phyloP scores from a whole-genome alignment of 2,888 invertebrate species.

The Habrosyne pyritoides region DNA sequence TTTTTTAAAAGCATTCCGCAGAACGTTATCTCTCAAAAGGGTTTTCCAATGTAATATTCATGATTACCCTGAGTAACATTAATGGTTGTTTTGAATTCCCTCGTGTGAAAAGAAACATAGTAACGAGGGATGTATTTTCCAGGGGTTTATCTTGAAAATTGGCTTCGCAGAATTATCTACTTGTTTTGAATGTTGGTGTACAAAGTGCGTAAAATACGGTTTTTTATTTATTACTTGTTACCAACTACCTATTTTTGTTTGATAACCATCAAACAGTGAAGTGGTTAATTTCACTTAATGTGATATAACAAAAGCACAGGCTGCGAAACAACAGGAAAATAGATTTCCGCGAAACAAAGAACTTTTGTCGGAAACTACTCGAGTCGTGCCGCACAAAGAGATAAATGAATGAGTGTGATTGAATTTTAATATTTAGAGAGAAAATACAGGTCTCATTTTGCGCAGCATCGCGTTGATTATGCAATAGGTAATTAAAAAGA shows the following conservation, averaged over 20 bases:
- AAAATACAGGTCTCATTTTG: not conserved
- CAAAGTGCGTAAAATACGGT: not conserved
- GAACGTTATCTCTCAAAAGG: constrained; percentile 64
- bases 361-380: constrained; percentile 33
- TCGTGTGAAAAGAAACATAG: constrained; percentile 59
- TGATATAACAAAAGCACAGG: constrained; percentile 29
- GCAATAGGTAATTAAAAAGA: not conserved
- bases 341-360: constrained; percentile 39
- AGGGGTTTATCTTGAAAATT: constrained; percentile 50
- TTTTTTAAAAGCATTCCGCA: constrained; percentile 48
- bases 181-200: constrained; percentile 18
- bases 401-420: constrained; percentile 36
- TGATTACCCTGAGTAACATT: constrained; percentile 66
- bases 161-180: constrained; percentile 36
- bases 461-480: not conserved
- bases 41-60: constrained; percentile 71
- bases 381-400: constrained; percentile 23
- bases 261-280: not conserved
- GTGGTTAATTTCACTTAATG: constrained; percentile 18
- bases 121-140: constrained; percentile 45
- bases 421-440: constrained; percentile 31
- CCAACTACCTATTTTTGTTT: not conserved
- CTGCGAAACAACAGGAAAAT: constrained; percentile 30
- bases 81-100: constrained; percentile 71
- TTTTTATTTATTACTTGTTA: not conserved